Conservation (phyloP, 2,797 vertebrate genomes). For the Nannoperca australis region DNA sequence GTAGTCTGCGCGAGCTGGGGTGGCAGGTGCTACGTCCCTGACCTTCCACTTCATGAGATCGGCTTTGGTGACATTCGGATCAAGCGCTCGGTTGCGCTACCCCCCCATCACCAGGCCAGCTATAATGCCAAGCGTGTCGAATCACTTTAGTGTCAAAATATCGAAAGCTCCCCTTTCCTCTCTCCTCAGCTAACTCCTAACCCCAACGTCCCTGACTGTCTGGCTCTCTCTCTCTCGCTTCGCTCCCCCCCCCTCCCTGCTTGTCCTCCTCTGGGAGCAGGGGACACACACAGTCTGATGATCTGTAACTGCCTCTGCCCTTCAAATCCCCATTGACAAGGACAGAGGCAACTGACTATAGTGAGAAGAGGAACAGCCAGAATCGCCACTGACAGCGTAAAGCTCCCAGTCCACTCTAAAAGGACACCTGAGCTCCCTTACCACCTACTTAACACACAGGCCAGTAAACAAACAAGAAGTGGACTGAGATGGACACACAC, state of each 20-base stretch:
- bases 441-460: slow-evolving; percentile 52
- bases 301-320: slow-evolving; percentile 58
- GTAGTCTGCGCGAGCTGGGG: slow-evolving; percentile 48
- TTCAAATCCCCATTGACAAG: slow-evolving; percentile 62
- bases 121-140: slow-evolving; percentile 86
- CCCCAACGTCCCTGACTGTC: slow-evolving; percentile 39
- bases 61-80: slow-evolving; percentile 87
- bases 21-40: slow-evolving; percentile 83
- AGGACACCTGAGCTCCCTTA: slow-evolving; percentile 66
- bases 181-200: slow-evolving; percentile 30
- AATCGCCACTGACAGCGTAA: slow-evolving; percentile 25
- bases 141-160: slow-evolving; percentile 85
- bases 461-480: slow-evolving; percentile 60
- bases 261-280: slow-evolving; percentile 34
- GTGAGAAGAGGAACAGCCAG: slow-evolving; percentile 33
- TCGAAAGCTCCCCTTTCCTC: slow-evolving; percentile 44
- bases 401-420: slow-evolving; percentile 43
- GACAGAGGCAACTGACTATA: slow-evolving; percentile 59
- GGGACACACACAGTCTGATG: slow-evolving; percentile 30
- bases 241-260: background rate
- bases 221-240: background rate
- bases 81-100: slow-evolving; percentile 73
- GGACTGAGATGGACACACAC: slow-evolving; percentile 7
- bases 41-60: slow-evolving; percentile 88
- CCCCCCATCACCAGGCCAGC: slow-evolving; percentile 61